Percentiles rank a stretch among this genome's conserved stretches.
These are phyloP conservation scores for Drosophila hamatofila DNA, from an alignment of 2,888 invertebrate genomes.

Conservation along the genomic window DNA sequence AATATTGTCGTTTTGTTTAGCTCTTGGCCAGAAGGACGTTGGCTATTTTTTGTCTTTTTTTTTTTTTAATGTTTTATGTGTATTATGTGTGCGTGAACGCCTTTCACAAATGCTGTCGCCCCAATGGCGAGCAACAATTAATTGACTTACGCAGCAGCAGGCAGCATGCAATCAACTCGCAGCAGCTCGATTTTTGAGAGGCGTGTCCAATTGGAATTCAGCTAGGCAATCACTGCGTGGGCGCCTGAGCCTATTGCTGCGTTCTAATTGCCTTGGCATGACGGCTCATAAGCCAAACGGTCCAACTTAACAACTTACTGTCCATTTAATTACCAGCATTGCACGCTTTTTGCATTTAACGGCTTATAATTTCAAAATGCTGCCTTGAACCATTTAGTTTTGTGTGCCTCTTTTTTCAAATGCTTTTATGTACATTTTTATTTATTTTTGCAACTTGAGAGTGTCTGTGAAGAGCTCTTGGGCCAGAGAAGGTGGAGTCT, in stretches of 20 bases:
- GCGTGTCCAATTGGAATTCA: constrained; percentile 47
- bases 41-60: constrained; percentile 14
- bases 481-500: background rate
- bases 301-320: constrained; percentile 25
- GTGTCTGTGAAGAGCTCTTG: background rate
- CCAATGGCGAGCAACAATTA: constrained; percentile 77
- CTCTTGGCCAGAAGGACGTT: constrained; percentile 70
- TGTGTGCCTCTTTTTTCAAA: constrained; percentile 27
- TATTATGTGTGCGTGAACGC: constrained; percentile 54
- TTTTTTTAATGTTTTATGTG: background rate
- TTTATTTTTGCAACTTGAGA: constrained; percentile 10
- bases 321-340: constrained; percentile 40
- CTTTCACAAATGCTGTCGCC: constrained; percentile 76
- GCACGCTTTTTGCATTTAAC: constrained; percentile 32
- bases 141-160: constrained; percentile 68
- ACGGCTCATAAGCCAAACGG: constrained; percentile 29
- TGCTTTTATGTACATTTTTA: background rate
- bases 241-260: constrained; percentile 55
- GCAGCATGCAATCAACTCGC: constrained; percentile 56
- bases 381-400: constrained; percentile 62
- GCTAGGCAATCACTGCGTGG: constrained; percentile 58
- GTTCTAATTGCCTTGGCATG: constrained; percentile 68
- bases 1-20: constrained; percentile 42
- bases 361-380: constrained; percentile 33
- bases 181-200: constrained; percentile 31